phyloP scores from a whole-genome alignment of 2,888 invertebrate genomes.

The Drosophila kambysellisi region DNA sequence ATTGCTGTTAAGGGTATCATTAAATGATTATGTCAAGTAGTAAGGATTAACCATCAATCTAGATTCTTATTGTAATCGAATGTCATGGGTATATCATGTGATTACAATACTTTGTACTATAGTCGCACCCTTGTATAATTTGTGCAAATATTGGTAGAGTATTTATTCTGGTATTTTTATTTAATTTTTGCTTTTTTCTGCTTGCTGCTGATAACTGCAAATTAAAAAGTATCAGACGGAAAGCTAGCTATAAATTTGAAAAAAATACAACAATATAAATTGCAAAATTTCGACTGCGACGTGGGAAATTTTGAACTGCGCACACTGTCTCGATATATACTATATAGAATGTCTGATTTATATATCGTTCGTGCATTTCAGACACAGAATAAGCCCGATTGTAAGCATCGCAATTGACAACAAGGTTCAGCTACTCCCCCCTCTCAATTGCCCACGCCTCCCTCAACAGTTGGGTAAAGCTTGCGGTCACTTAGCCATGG shows the following conservation, averaged over 20 bases:
- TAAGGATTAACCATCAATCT: background rate
- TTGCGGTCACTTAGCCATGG: constrained; percentile 48
- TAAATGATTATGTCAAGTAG: background rate
- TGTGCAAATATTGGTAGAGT: constrained; percentile 34
- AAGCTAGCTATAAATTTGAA: constrained; percentile 42
- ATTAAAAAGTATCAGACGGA: constrained; percentile 37
- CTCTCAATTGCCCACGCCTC: constrained; percentile 6
- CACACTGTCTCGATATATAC: constrained; percentile 14
- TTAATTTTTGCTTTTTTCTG: constrained; percentile 3
- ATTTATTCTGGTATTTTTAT: constrained; percentile 6
- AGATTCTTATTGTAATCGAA: constrained; percentile 27
- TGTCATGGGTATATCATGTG: constrained; percentile 32
- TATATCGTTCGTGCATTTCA: constrained; percentile 27
- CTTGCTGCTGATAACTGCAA: constrained; percentile 53
- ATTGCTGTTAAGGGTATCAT: background rate
- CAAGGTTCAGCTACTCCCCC: constrained; percentile 34
- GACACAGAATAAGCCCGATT: constrained; percentile 33
- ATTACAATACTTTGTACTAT: constrained; percentile 37
- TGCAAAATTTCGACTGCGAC: constrained; percentile 7
- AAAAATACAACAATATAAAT: constrained; percentile 28
- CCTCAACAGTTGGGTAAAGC: constrained; percentile 21
- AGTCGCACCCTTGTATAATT: constrained; percentile 6
- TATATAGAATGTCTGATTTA: constrained; percentile 29
- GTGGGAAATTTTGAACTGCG: constrained; percentile 2
- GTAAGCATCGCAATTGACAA: constrained; percentile 51